Base-by-base conservation (phyloP, 1,140 invertebrate species). In the Brachionus paranguensis region DNA sequence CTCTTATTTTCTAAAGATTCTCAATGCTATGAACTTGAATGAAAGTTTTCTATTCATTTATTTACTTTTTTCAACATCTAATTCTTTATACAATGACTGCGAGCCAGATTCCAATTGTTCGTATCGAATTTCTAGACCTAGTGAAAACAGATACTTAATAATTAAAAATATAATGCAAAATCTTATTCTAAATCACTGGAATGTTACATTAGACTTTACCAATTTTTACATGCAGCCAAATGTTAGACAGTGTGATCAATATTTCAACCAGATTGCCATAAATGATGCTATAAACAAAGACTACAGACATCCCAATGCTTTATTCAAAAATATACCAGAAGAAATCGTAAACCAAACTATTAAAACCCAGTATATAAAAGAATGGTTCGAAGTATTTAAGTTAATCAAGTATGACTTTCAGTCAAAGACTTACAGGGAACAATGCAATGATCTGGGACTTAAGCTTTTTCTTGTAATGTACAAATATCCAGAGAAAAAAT, bases 11-110 rank as follows among this genome's bases (percentile, higher is more conserved):
- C 53, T 2, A 20, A 20, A 17, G 0, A 60, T 37, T 37, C 1
- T 7, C 33, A 24, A 60, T 7, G 17, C 53, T 20, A 60, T 60
- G 53, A 60, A 20, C n/a, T 10, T 60, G 10, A 20, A 20, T 17
- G 20, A 24, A 60, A 10, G 6, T 20, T 20, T 60, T 60, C 6
- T 60, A 10, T 60, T 60, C 7, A 20, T 60, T 86, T 85, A 87
- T 92, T 60, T 20, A 24, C 53, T 60, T 20, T 60, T 60, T 20
- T 14, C 17, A 6, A 20, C 53, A 20, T 60, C 17, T 10, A 24
- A 60, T 20, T 60, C 53, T 24, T 27, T 24, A 3, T n/a, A 60
- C 20, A 60, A 60, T 20, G 12, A n/a, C 2, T 72, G 68, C 37
- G 24, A 68, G 17, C n/a, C 65, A 11, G 41, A 72, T 41, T 20